Percentiles rank a stretch among this genome's conserved stretches.
Evolutionary conservation across 2,113 vertebrate species (phyloP).

Genomic region (Calyptomena viridis): DNA sequence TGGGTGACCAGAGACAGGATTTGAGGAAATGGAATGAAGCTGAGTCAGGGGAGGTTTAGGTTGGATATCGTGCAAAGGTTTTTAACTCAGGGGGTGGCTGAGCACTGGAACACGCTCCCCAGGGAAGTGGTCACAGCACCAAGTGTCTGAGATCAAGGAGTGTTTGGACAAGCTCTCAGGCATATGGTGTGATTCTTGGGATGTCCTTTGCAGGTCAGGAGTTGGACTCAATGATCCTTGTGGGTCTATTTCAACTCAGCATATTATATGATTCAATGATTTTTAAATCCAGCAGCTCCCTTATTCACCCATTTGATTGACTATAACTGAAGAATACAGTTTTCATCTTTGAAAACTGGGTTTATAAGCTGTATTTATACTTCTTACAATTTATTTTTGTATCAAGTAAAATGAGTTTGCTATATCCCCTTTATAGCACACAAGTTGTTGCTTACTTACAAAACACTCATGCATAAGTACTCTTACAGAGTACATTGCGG

Average conservation of each 20-base stretch:
- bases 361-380: background rate
- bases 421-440: background rate
- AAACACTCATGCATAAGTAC: background rate
- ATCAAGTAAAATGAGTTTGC: background rate
- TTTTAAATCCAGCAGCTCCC: background rate
- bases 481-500: background rate
- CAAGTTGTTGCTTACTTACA: background rate
- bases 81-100: rapidly evolving
- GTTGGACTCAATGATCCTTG: rapidly evolving
- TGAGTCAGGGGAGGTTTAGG: background rate
- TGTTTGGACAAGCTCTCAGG: rapidly evolving
- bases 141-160: background rate
- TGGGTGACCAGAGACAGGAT: background rate
- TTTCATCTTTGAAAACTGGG: background rate
- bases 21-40: background rate
- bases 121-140: background rate
- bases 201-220: background rate
- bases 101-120: background rate
- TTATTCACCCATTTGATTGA: background rate
- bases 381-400: background rate
- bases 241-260: background rate
- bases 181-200: background rate
- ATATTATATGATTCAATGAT: background rate
- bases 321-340: background rate
- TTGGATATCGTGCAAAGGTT: rapidly evolving